phyloP scores from a whole-genome alignment of 1,140 invertebrate genomes.

The Ephestia elutella region DNA sequence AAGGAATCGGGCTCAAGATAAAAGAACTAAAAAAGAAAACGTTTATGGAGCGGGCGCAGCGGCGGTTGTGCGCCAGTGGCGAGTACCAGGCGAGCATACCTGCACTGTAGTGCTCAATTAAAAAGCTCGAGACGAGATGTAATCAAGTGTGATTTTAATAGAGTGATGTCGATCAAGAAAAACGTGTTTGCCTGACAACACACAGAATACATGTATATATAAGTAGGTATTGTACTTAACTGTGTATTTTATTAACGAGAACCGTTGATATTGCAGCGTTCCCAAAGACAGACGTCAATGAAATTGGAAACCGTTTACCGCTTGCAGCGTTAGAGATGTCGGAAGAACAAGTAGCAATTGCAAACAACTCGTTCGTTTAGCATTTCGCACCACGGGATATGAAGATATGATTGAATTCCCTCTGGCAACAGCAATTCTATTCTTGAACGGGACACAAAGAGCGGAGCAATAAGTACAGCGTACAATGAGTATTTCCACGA shows the following conservation, averaged over 20 bases:
- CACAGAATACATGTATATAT: conserved; percentile 20
- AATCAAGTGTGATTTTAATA: conserved; percentile 67
- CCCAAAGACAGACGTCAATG: not conserved
- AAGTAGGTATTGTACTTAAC: too few relatives aligned
- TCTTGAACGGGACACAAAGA: conserved; percentile 34
- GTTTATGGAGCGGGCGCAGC: conserved; percentile 33
- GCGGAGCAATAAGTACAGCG: conserved; percentile 37
- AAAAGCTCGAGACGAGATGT: conserved; percentile 45
- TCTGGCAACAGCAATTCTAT: conserved; percentile 30
- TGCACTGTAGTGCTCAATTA: conserved; percentile 51
- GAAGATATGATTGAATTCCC: conserved; percentile 30
- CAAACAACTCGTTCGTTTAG: conserved; percentile 26
- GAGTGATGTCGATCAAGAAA: conserved; percentile 40
- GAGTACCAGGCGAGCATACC: conserved; percentile 49
- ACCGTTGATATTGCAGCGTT: not conserved
- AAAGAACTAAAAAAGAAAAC: conserved; percentile 43
- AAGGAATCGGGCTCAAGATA: conserved; percentile 40
- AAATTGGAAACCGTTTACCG: conserved; percentile 4
- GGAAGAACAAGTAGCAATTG: not conserved
- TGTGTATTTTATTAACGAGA: conserved; percentile 21
- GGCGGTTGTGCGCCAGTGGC: conserved; percentile 24
- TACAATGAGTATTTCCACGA: conserved; percentile 49
- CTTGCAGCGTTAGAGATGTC: not conserved
- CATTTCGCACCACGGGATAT: conserved; percentile 21
- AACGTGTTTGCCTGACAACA: conserved; percentile 15